phyloP scores from a whole-genome alignment of 2,797 vertebrate species.

The Scolopax rusticola region DNA sequence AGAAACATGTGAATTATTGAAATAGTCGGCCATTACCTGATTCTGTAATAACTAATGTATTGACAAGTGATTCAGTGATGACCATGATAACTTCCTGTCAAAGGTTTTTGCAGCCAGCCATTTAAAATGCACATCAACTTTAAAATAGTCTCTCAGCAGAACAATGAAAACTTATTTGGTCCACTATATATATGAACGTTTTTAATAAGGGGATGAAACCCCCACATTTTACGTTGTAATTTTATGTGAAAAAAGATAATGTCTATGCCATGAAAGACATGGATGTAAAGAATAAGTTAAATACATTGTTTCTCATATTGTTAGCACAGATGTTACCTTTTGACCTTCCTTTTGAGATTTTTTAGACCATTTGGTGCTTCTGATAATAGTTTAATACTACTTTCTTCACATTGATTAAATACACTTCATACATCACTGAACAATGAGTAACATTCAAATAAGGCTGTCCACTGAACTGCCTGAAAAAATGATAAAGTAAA shows the following conservation, averaged over 20 bases:
- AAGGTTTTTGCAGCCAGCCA: neutral
- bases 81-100: neutral
- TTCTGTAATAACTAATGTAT: neutral
- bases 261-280: constrained; percentile 18
- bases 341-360: constrained; percentile 78
- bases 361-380: constrained; percentile 77
- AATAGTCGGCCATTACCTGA: neutral
- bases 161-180: neutral
- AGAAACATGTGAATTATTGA: neutral
- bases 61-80: neutral
- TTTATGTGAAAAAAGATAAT: constrained; percentile 39
- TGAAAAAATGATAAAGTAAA: constrained; percentile 84
- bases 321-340: constrained; percentile 75
- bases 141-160: neutral
- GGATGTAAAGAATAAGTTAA: constrained; percentile 75
- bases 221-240: neutral
- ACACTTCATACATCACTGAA: constrained; percentile 83
- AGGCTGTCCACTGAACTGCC: constrained; percentile 79
- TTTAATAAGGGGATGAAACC: neutral
- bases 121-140: neutral
- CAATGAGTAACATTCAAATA: constrained; percentile 80
- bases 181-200: neutral
- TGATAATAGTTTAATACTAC: constrained; percentile 82
- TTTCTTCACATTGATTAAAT: constrained; percentile 83
- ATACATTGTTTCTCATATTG: constrained; percentile 75